Conservation (phyloP, 2,888 invertebrate genomes). For the Dexiosoma caninum region DNA sequence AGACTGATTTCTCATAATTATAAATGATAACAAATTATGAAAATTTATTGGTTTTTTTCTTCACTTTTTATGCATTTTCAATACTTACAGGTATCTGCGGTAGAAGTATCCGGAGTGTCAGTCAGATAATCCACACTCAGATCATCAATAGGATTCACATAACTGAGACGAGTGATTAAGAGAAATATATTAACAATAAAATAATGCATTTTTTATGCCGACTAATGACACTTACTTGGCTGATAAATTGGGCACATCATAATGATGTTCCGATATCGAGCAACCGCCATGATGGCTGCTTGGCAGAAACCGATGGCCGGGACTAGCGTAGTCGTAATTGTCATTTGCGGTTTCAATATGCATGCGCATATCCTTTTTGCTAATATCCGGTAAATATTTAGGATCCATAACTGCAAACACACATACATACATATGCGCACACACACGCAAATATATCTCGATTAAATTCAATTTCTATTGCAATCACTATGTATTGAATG, state of each 20-base stretch:
- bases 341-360: constrained; percentile 82
- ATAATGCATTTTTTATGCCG: too few species aligned
- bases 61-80: background rate
- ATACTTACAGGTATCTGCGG: constrained; percentile 78
- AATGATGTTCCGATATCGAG: constrained; percentile 89
- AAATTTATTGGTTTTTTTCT: too few species aligned
- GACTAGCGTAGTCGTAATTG: constrained; percentile 90
- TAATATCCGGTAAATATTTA: constrained; percentile 90
- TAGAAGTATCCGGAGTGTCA: constrained; percentile 76
- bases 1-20: too few species aligned
- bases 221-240: constrained; percentile 79
- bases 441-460: too few species aligned
- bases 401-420: constrained; percentile 87
- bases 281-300: constrained; percentile 75
- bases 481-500: background rate
- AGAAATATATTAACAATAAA: too few species aligned
- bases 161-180: constrained; percentile 67
- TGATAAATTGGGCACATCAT: constrained; percentile 91
- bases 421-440: too few species aligned
- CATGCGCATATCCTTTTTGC: constrained; percentile 84
- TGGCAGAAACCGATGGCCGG: constrained; percentile 73
- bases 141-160: constrained; percentile 77
- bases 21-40: too few species aligned
- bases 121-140: constrained; percentile 75
- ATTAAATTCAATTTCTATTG: too few species aligned